Base-by-base conservation (phyloP, 1,140 invertebrate genomes). In the Orius insidiosus region DNA sequence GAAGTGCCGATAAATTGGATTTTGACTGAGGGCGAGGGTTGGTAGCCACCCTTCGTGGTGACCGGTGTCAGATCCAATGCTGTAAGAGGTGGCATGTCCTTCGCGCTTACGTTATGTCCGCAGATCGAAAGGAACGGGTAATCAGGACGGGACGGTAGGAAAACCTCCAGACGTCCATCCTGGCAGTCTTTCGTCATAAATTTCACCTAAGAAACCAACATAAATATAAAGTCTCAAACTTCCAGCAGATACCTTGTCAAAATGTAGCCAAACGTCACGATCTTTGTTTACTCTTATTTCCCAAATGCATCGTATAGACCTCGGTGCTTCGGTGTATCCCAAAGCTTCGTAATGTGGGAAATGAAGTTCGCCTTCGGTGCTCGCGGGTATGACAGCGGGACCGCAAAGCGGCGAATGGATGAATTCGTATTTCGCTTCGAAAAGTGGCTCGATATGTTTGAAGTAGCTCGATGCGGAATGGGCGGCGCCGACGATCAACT, bases 401-500 rank as follows among this genome's bases (percentile, higher is more conserved):
- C 86, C 86, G 57, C 86, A 90, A 1, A 88, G 63, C 1, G 85
- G 85, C 11, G 82, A 81, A 52, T 90, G 86, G 5, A 85, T 78
- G 57, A 89, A 89, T 58, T 87, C 81, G 57, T 85, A 90, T 5
- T 68, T 73, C 0, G 84, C 85, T 60, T 85, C 75, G 56, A 89
- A 89, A 1, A 90, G 66, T 0, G 85, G 77, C 24, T 71, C 68
- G 5, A 75, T 68, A 52, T 85, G 79, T 59, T 90, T 90, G 62
- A 90, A 89, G 58, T 89, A 90, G 35, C 77, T 85, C 0, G 78
- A 68, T 0, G 84, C 81, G 1, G 85, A 80, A 52, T 85, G 80
- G 24, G 76, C 73, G 7, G 77, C 76, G 54, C 88, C 85, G 0
- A 90, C 74, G 13, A 82, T 72, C 45, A 90, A 65, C 56, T 82